Base-by-base conservation (phyloP, 2,797 vertebrate species). In the Ptychobarbus kaznakovi region DNA sequence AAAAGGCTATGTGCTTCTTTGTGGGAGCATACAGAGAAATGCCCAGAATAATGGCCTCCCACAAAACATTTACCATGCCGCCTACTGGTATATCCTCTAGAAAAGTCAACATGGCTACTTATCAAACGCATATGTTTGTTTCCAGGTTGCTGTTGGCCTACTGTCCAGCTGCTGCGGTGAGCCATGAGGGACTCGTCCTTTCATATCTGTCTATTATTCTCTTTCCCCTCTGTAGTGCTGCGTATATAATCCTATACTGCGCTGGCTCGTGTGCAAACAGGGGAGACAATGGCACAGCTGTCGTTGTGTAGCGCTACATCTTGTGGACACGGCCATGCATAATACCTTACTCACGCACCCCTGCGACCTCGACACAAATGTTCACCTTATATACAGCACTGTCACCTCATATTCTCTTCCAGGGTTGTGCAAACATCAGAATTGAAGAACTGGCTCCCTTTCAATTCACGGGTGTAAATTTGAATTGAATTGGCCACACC, bases 201-300 rank as follows among this genome's bases (percentile, higher is more conserved):
- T 89, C 83, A 86, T 88, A 87, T 61, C 78, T 78, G 79, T 40
- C 89, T 91, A 88, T 92, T 90, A 87, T 90, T 89, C 74, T 77
- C 63, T 79, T 65, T 82, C 56, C 72, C 75, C 81, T 88, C 92
- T 89, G 92, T 91, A 93, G 92, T 91, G 91, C 77, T 15, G 53
- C 91, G 91, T 93, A 95, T 85, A 85, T 95, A 86, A 90, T 90
- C 85, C 87, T 82, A 85, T 86, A 90, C 85, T 90, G 87, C 88
- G 86, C 92, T 93, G 94, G 94, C 79, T 94, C 93, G 91, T 94
- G 93, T 93, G 94, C 94, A 95, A 95, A 95, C 92, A 93, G 87
- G 88, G 65, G 86, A 93, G 95, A 96, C 95, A 96, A 96, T 93
- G 89, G 93, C 94, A 89, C 96, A 96, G 96, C 95, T 96, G 96